Evolutionary conservation across 2,113 vertebrate genomes (phyloP).

Genomic region (Dinomys branickii): DNA sequence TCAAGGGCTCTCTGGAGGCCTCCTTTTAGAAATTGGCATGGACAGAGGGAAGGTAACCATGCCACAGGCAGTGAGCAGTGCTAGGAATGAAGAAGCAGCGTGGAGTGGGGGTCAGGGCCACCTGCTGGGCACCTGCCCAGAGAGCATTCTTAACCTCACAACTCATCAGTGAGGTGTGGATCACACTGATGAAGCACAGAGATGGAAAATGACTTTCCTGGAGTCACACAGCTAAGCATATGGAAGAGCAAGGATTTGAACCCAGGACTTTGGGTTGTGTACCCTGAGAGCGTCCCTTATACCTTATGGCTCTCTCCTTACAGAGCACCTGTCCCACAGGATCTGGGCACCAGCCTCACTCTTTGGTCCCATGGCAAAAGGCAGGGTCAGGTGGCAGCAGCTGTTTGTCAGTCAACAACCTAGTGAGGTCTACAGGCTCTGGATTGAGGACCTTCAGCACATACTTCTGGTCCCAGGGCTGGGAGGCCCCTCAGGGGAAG

Average conservation of each 20-base stretch:
- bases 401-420: no score
- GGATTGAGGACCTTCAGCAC: background rate
- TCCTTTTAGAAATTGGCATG: background rate
- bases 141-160: background rate
- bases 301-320: background rate
- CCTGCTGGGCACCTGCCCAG: fast-evolving
- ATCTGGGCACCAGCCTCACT: background rate
- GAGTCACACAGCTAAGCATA: background rate
- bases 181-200: background rate
- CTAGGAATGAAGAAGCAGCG: background rate
- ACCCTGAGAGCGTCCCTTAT: background rate
- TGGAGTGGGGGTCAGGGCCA: fast-evolving
- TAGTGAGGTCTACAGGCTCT: constrained; percentile 31
- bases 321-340: background rate
- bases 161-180: background rate
- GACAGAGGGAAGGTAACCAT: fast-evolving
- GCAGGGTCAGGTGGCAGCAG: background rate
- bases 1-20: no score
- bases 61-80: no score
- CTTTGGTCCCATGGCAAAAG: background rate
- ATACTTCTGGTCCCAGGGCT: fast-evolving
- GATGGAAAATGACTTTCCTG: background rate
- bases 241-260: background rate
- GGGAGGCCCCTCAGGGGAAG: background rate
- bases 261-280: background rate